phyloP scores from a whole-genome alignment of 2,113 vertebrate species.

The Oreocharis arfaki region DNA sequence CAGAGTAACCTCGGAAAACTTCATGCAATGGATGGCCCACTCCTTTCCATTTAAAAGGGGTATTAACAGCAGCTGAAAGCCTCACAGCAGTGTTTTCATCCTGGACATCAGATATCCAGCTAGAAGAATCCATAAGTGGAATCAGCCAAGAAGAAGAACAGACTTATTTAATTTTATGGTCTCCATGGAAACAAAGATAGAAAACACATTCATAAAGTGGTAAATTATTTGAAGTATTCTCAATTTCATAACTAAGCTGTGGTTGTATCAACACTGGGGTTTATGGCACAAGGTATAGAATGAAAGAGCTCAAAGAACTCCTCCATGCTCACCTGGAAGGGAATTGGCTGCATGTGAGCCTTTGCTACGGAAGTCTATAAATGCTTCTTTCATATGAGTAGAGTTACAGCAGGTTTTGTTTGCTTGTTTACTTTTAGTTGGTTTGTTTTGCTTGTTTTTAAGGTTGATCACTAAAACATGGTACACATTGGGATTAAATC shows the following conservation, averaged over 20 bases:
- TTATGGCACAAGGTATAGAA: neutral
- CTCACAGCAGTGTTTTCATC: neutral
- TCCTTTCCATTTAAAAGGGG: neutral
- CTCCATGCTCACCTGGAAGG: neutral
- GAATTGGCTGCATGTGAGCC: neutral
- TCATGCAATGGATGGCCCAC: fast-evolving
- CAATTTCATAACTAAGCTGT: neutral
- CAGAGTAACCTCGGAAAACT: neutral
- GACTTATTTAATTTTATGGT: neutral
- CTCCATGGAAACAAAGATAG: neutral
- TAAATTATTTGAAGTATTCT: neutral
- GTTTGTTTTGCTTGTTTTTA: neutral
- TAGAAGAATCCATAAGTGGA: neutral
- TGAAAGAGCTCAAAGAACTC: neutral
- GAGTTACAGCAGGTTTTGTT: neutral
- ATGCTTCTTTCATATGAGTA: neutral
- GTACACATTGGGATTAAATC: neutral
- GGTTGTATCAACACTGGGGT: neutral
- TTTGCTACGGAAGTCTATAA: neutral
- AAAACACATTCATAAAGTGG: neutral
- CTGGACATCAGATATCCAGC: neutral
- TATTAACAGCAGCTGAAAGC: neutral
- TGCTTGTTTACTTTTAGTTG: neutral
- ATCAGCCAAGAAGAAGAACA: neutral
- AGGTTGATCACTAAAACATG: neutral